Evolutionary conservation across 2,888 invertebrate genomes (phyloP).

Genomic region (Melieria omissa): DNA sequence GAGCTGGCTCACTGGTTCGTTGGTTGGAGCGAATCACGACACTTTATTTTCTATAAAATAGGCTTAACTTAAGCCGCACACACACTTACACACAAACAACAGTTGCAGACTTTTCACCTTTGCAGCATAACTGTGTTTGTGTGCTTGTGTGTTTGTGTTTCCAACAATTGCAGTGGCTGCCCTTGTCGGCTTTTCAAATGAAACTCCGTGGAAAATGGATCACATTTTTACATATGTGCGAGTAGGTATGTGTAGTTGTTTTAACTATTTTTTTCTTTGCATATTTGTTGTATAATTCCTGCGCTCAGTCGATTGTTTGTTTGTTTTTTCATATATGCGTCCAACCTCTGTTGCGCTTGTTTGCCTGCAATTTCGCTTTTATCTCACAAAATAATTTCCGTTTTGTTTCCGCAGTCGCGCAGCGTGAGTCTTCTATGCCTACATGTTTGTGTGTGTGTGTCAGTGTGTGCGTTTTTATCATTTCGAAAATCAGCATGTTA

Average conservation of each 20-base stretch:
- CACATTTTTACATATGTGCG: background rate
- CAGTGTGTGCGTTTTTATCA: background rate
- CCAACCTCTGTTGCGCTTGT: background rate
- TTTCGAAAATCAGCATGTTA: background rate
- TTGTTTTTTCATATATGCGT: background rate
- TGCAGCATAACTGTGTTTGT: too few relatives aligned
- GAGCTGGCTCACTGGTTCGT: too few relatives aligned
- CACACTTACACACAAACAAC: background rate
- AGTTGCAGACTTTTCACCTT: too few relatives aligned
- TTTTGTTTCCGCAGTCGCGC: slow-evolving; percentile 11
- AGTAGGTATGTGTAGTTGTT: background rate
- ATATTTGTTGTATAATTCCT: background rate
- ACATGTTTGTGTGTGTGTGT: background rate
- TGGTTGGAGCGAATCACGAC: background rate
- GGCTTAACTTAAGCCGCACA: slow-evolving; percentile 1
- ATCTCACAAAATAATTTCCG: slow-evolving; percentile 18
- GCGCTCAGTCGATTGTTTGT: background rate
- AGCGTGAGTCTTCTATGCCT: background rate
- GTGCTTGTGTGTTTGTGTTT: background rate
- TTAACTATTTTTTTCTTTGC: background rate
- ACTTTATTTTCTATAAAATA: background rate
- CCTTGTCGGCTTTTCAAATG: background rate
- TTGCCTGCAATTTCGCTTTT: slow-evolving; percentile 16
- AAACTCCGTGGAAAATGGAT: background rate
- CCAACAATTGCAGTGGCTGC: background rate